Base-by-base conservation (phyloP, 2,797 vertebrate species). In the Phalloptychus januarius region DNA sequence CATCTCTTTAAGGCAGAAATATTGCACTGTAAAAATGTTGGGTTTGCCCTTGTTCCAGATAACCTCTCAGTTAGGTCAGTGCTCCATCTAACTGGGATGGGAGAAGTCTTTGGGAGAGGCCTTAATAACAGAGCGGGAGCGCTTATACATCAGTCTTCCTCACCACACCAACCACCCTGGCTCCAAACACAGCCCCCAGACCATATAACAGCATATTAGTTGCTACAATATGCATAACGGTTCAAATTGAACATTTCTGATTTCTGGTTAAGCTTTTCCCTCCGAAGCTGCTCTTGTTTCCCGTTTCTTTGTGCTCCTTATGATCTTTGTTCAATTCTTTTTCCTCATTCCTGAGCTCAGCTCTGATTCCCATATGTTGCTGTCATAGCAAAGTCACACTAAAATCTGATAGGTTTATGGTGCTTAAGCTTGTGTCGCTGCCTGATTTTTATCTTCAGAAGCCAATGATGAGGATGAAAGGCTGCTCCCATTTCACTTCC, bases 111-210 rank as follows among this genome's bases (percentile, higher is more conserved):
- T 79, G 76, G 82, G 81, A 89, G 79, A 90, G 87, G 78, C 85
- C 75, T 54, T 93, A 92, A 92, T 94, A 91, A 91, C 88, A 92
- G 90, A 92, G 91, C 72, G 87, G 92, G 81, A 85, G 84, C 82
- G 79, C 79, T 92, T 87, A 82, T 89, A 83, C 88, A 94, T 96
- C 88, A 90, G 81, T 85, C 86, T 92, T 83, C 85, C 84, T 89
- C 88, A 93, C 92, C 91, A 87, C 92, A 93, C 78, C 80, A 88
- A 94, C 90, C 91, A 86, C 87, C 65, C 89, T 87, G 90, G 92
- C 91, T 94, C 90, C 92, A 91, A 79, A 74, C 88, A 74, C 88
- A 83, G 82, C 83, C 89, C 83, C 79, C 79, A 91, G 92, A 93
- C 92, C 90, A 83, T 90, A 79, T 81, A 88, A 87, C 89, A 88